Base-by-base conservation (phyloP, 2,113 vertebrate species). In the Mastomys natalensis region DNA sequence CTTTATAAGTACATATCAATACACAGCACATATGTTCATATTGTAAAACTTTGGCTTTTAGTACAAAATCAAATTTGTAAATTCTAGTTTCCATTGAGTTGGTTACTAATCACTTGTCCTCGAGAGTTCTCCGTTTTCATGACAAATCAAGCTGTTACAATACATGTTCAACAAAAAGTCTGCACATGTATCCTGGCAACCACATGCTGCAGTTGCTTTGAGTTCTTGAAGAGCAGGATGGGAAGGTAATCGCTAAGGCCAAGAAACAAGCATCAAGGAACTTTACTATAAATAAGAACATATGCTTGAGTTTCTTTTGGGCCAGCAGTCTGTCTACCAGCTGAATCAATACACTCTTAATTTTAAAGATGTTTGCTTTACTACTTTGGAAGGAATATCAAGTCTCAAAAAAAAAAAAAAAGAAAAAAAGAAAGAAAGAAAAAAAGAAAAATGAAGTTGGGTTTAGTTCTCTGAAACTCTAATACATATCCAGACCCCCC, bases 361-460 rank as follows among this genome's bases (percentile, higher is more conserved):
- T 97, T 93, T 97, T 74, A 89, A 68, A 94, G 55, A 82, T 5
- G 76, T 97, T 89, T 87, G 9, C 10, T 95, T 95, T 92, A 85
- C 19, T 92, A 24, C 13, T 17, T 70, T 92, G 60, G 26, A 58
- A 92, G 92, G 24, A 92, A 87, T 3, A 21, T 48, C 22, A 73
- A 10, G 1, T 80, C 53, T 86, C 51, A 78, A 74, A 37, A 68
- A 62, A 62, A 55, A 55, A 55, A 53, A 97, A 43, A 62, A 0
- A 87, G 45, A 48, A 48, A 48, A 10, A 51, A 11, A 51, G 51
- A 51, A 51, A 51, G 9, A 51, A 1, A 51, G 73, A 73, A 62
- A 7, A 24, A 62, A 55, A 55, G 12, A 55, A 55, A 16, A 97
- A 51, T 55, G 0, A 90, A 92, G 43, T 55, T 0, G 24, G 1